phyloP scores from a whole-genome alignment of 2,113 vertebrate genomes.

The Sisor rabdophorus region DNA sequence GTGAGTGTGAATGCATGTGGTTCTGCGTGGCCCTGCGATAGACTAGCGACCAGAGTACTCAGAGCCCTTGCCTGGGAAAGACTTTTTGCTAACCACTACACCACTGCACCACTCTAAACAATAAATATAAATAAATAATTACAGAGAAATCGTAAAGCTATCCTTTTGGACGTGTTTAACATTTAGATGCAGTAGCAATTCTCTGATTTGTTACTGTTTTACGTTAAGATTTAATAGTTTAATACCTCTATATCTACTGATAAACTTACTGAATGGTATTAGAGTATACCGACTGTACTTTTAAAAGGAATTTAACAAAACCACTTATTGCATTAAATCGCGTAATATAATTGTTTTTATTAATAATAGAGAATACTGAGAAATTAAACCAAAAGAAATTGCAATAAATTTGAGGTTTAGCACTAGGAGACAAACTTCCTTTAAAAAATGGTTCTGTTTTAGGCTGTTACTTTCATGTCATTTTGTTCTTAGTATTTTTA shows the following conservation, averaged over 20 bases:
- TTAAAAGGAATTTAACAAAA: neutral
- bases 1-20: too few relatives aligned
- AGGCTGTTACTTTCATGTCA: neutral
- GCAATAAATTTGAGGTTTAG: neutral
- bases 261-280: neutral
- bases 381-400: neutral
- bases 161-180: neutral
- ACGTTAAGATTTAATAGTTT: neutral
- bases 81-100: too few relatives aligned
- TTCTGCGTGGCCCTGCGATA: too few relatives aligned
- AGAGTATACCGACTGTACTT: neutral
- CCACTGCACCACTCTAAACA: too few relatives aligned
- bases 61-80: too few relatives aligned
- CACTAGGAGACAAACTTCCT: neutral
- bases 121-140: too few relatives aligned
- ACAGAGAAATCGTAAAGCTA: too few relatives aligned
- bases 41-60: too few relatives aligned
- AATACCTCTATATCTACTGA: neutral
- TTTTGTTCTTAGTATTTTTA: neutral
- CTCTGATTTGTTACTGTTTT: neutral
- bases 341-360: neutral
- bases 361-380: neutral
- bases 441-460: neutral
- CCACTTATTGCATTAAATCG: neutral
- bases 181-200: neutral